phyloP scores from a whole-genome alignment of 2,113 vertebrate genomes.

The Cricetomys ansorgei region DNA sequence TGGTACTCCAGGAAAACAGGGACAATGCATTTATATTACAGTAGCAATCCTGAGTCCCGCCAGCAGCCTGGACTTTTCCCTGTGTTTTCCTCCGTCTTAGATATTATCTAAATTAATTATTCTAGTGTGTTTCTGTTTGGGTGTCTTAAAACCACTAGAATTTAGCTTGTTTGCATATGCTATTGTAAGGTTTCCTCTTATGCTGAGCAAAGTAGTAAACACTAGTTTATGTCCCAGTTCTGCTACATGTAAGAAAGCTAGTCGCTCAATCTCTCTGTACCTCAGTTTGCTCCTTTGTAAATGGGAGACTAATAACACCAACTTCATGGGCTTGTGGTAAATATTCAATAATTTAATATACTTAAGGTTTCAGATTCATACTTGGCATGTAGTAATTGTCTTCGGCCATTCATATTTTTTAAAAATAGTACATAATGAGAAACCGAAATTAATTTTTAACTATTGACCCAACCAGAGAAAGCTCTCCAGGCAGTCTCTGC shows the following conservation, averaged over 20 bases:
- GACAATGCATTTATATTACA: not conserved
- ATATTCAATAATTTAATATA: not conserved
- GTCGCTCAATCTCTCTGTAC: not conserved
- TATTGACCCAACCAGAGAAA: constrained; percentile 11
- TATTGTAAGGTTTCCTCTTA: not conserved
- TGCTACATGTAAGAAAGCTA: not conserved
- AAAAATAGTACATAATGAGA: not conserved
- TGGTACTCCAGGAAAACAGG: not conserved
- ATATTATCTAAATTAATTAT: not conserved
- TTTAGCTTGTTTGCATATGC: not conserved
- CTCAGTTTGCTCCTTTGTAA: not conserved
- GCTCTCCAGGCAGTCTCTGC: not conserved
- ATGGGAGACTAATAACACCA: not conserved
- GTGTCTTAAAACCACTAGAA: not conserved
- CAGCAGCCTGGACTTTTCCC: not conserved
- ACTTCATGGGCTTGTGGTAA: not conserved
- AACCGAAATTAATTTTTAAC: not conserved
- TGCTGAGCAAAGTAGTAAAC: not conserved
- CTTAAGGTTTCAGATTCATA: not conserved
- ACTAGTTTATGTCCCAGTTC: not conserved
- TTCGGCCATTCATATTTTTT: not conserved
- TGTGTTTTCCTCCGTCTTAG: not conserved
- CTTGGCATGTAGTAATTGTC: not conserved
- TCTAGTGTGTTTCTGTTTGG: not conserved
- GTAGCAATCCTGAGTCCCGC: not conserved